phyloP scores from a whole-genome alignment of 2,113 vertebrate species.

The Rhinogobius similis region DNA sequence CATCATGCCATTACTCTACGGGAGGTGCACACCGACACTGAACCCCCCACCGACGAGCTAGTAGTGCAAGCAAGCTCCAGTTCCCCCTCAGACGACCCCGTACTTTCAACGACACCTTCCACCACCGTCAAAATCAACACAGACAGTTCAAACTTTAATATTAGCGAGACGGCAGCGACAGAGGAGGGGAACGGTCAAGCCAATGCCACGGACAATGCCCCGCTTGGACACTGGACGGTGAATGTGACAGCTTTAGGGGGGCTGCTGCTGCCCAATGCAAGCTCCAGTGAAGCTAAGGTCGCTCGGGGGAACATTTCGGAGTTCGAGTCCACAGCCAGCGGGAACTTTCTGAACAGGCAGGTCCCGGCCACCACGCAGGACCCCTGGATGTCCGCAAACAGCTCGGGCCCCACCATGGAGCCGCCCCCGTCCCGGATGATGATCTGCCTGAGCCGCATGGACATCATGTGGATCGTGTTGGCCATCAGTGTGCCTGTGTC shows the following conservation, averaged over 20 bases:
- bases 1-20: slow-evolving; percentile 73
- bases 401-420: slow-evolving; percentile 83
- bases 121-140: slow-evolving; percentile 69
- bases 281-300: slow-evolving; percentile 36
- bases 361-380: slow-evolving; percentile 86
- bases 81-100: slow-evolving; percentile 9
- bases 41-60: slow-evolving; percentile 63
- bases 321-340: slow-evolving; percentile 78
- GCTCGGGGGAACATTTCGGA: slow-evolving; percentile 74
- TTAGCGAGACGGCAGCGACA: slow-evolving; percentile 43
- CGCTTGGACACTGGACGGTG: slow-evolving; percentile 25
- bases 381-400: slow-evolving; percentile 79
- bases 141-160: slow-evolving; percentile 10
- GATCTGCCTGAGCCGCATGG: slow-evolving; percentile 94
- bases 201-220: slow-evolving; percentile 63
- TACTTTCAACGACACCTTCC: slow-evolving; percentile 47
- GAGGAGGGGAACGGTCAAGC: slow-evolving; percentile 2
- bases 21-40: slow-evolving; percentile 52
- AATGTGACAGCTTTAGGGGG: slow-evolving; percentile 60
- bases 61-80: slow-evolving; percentile 8
- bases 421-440: slow-evolving; percentile 82
- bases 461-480: slow-evolving; percentile 94
- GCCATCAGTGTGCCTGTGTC: slow-evolving; percentile 94
- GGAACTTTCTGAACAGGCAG: slow-evolving; percentile 89
- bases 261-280: slow-evolving; percentile 41